phyloP scores from a whole-genome alignment of 2,888 invertebrate genomes.

The Drosophila rubida region DNA sequence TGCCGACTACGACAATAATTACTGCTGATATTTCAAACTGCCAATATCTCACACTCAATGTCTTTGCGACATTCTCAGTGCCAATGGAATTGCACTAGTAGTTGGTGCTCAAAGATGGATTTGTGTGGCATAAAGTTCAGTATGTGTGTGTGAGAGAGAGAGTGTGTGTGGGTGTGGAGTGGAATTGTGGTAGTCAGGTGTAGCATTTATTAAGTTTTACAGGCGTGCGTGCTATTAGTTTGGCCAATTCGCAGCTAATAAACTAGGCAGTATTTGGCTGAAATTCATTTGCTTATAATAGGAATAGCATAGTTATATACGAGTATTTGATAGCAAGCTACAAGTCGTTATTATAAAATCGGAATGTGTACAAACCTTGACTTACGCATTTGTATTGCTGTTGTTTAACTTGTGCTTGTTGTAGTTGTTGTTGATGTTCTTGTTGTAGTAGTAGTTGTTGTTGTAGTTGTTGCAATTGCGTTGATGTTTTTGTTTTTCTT shows the following conservation, averaged over 20 bases:
- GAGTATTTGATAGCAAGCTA: conserved; percentile 18
- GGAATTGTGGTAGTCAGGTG: conserved; percentile 30
- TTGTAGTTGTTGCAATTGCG: conserved; percentile 73
- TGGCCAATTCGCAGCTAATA: conserved; percentile 55
- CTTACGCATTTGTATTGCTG: conserved; percentile 74
- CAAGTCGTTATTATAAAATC: conserved; percentile 11
- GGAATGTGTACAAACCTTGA: conserved; percentile 77
- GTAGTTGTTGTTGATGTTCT: conserved; percentile 50
- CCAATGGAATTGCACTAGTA: conserved; percentile 57
- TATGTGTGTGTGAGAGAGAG: conserved; percentile 11
- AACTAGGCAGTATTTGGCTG: conserved; percentile 40
- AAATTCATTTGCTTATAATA: conserved; percentile 21
- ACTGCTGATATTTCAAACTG: neutral
- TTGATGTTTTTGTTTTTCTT: conserved; percentile 55
- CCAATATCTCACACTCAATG: neutral
- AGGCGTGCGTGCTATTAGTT: conserved; percentile 53
- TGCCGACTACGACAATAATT: neutral
- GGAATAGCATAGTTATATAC: conserved; percentile 2
- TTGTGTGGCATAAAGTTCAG: conserved; percentile 3
- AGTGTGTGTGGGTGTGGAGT: conserved; percentile 13
- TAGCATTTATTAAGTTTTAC: conserved; percentile 28
- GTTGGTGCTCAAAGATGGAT: conserved; percentile 16
- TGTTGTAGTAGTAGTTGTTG: conserved; percentile 59
- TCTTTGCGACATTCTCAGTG: neutral
- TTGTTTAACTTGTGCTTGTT: conserved; percentile 69